Evolutionary conservation across 1,140 invertebrate species (phyloP), one percentile per base, ranked within the genome.

Genomic region (Ceratosolen fusciceps): DNA sequence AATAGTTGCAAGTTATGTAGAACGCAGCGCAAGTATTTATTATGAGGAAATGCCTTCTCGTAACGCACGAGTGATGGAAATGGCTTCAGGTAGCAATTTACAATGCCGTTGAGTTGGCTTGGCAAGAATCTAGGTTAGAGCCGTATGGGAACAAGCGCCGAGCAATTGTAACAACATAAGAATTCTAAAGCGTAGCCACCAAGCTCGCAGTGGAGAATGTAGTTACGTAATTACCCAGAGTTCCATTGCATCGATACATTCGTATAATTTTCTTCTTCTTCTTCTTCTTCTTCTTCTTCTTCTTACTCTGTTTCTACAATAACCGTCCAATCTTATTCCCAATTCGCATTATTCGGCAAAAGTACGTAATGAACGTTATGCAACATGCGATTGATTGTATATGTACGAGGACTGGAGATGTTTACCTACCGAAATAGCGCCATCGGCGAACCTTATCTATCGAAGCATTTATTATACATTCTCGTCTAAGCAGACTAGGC

Each of bases 11-110:
- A 49, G 47, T n/a, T 10, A 56, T 56, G 52, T 4, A 24, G 52
- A 56, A 56, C 52, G n/a, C 52, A 16, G 21, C 14, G 16, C 52
- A 43, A 56, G 31, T 37, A 65, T 65, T 34, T 37, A 65, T 65
- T 65, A 31, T 65, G 31, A 62, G 58, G 29, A 65, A 65, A 34
- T 65, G 29, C 14, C 14, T 37, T 65, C 19, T 37, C 0, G 14
- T 65, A 65, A 37, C 5, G 60, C 9, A 2, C 10, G 31, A n/a
- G 21, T 34, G 16, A 65, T 34, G 31, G 31, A 65, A 43, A 43
- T 43, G 39, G 31, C 60, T 65, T 65, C 7, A 62, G 60, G 31
- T 37, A 65, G 73, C 39, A 78, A 62, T 78, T 24, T 43, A 10
- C 65, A 24, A 7, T 68, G 26, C 34, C 26, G 39, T 68, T 24